These are phyloP conservation scores for Deroplatys truncata DNA, from an alignment of 2,888 invertebrate genomes.

Conservation along the genomic window DNA sequence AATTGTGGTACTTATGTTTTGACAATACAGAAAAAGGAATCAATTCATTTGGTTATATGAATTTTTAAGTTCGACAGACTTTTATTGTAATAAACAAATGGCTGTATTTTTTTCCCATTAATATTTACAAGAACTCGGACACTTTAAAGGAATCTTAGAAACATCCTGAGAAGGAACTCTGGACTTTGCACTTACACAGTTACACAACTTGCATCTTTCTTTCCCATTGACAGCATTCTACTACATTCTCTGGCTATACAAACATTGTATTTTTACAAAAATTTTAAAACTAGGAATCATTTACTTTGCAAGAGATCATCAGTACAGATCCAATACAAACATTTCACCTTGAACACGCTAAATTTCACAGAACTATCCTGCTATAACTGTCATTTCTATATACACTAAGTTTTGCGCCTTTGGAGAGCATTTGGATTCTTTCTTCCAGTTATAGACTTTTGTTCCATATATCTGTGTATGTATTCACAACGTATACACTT, in stretches of 20 bases:
- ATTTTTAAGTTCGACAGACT: too few relatives aligned
- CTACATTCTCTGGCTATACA: not conserved
- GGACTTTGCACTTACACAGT: not conserved
- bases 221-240: not conserved
- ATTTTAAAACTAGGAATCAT: not conserved
- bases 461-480: not conserved
- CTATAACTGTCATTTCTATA: not conserved
- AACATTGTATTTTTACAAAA: not conserved
- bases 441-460: not conserved
- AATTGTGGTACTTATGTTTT: too few relatives aligned
- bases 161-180: not conserved
- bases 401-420: not conserved
- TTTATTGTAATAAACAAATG: not conserved
- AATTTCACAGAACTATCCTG: not conserved
- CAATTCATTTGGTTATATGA: not conserved
- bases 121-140: not conserved
- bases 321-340: not conserved
- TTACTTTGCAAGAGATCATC: not conserved
- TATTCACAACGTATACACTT: not conserved
- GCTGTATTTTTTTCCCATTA: not conserved
- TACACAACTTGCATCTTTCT: not conserved
- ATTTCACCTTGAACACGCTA: not conserved
- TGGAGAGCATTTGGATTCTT: too few relatives aligned
- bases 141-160: not conserved
- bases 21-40: not conserved